These are phyloP conservation scores for Aproaerema taeniolella DNA, from an alignment of 2,888 invertebrate species.

Conservation along the genomic window DNA sequence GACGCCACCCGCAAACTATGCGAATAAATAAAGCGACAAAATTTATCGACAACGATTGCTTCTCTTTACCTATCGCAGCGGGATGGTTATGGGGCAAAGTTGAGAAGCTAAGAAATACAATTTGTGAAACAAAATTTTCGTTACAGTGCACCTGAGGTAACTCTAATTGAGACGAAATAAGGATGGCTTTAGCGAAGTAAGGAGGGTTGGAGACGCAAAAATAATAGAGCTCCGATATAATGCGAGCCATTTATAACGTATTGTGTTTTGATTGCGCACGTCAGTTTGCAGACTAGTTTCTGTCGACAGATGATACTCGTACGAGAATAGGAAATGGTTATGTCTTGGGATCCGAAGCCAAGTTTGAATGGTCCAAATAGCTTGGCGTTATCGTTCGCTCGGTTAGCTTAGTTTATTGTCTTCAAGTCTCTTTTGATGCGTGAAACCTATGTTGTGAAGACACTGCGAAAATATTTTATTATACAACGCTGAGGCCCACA, in stretches of 20 bases:
- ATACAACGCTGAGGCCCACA: neutral
- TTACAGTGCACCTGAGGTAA: constrained; percentile 14
- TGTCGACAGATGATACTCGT: constrained; percentile 49
- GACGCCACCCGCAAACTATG: constrained; percentile 32
- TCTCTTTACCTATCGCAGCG: constrained; percentile 57
- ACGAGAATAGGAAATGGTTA: constrained; percentile 64
- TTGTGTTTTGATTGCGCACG: constrained; percentile 72
- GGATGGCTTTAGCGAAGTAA: neutral
- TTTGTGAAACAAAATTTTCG: constrained; percentile 23
- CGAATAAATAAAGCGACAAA: constrained; percentile 41
- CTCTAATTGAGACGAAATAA: constrained; percentile 3
- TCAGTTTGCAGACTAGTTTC: constrained; percentile 56
- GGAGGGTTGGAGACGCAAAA: constrained; percentile 9
- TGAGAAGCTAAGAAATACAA: constrained; percentile 41
- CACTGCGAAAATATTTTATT: constrained; percentile 11
- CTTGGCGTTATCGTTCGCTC: constrained; percentile 45
- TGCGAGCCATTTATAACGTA: constrained; percentile 70
- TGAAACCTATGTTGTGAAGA: constrained; percentile 36
- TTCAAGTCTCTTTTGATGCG: constrained; percentile 36
- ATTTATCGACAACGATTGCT: constrained; percentile 51
- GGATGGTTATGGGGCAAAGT: constrained; percentile 55
- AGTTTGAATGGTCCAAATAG: constrained; percentile 55
- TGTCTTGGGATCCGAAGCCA: constrained; percentile 52
- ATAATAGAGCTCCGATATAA: constrained; percentile 36
- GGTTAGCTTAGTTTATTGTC: constrained; percentile 57